Conservation (phyloP, 1,140 invertebrate genomes). For the Drosophila watanabei region DNA sequence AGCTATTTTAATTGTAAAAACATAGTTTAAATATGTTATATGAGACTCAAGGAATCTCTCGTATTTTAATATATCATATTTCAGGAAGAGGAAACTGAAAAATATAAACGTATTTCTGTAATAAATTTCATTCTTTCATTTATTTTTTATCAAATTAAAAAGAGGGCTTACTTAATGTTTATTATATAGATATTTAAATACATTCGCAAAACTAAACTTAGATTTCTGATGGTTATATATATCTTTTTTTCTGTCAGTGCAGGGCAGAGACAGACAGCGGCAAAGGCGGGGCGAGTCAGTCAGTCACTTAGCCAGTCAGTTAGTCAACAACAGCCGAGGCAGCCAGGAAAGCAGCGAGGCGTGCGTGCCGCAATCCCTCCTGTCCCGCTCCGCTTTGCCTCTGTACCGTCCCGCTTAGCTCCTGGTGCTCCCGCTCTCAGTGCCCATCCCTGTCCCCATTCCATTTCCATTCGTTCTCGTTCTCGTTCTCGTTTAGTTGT, state of each 20-base stretch:
- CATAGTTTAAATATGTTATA: too few species aligned
- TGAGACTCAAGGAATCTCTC: too few species aligned
- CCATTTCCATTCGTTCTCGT: constrained; percentile 22
- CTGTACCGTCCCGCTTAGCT: constrained; percentile 3
- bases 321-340: constrained; percentile 55
- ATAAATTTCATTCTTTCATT: too few species aligned
- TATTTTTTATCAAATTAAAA: too few species aligned
- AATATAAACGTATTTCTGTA: too few species aligned
- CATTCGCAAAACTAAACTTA: too few species aligned
- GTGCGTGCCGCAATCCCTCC: constrained; percentile 53
- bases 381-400: not conserved
- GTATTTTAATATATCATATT: not conserved
- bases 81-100: not conserved
- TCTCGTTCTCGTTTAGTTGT: constrained; percentile 68
- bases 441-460: constrained; percentile 7
- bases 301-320: constrained; percentile 61
- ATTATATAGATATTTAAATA: not conserved
- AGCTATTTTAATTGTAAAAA: not conserved
- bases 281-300: constrained; percentile 27
- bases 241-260: constrained; percentile 19
- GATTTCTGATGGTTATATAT: not conserved
- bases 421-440: not conserved
- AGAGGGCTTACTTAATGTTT: too few species aligned
- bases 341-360: constrained; percentile 54
- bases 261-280: constrained; percentile 16